phyloP scores from a whole-genome alignment of 2,888 invertebrate species.

The Ormia ochracea region DNA sequence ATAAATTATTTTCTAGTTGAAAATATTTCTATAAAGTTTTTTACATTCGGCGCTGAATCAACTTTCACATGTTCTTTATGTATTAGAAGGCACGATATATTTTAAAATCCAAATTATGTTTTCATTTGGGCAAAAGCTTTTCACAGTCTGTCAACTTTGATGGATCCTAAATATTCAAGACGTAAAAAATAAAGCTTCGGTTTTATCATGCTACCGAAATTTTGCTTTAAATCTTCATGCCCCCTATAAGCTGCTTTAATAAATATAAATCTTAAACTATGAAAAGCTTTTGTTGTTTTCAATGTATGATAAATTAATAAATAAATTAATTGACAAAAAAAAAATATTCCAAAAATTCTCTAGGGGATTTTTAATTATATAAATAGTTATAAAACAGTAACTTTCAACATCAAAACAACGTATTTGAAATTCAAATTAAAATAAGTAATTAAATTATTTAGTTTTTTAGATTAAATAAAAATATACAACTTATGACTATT shows the following conservation, averaged over 20 bases:
- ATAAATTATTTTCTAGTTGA: too few species aligned
- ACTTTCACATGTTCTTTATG: background rate
- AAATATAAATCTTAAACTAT: background rate
- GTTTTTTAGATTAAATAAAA: background rate
- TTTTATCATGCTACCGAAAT: background rate
- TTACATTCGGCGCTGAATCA: background rate
- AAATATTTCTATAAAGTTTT: too few species aligned
- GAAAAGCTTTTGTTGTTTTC: background rate
- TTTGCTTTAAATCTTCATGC: background rate
- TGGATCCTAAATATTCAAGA: background rate
- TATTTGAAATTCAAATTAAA: constrained; percentile 34
- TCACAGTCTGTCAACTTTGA: background rate
- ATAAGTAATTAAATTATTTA: background rate
- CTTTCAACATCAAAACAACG: constrained; percentile 32
- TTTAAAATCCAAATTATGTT: constrained; percentile 2
- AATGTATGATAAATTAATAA: background rate
- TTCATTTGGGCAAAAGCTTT: background rate
- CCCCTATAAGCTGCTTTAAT: background rate
- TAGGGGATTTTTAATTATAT: background rate
- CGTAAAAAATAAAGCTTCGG: background rate
- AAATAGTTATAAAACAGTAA: constrained; percentile 26
- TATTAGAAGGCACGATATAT: background rate
- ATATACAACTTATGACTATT: constrained; percentile 52
- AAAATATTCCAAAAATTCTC: background rate
- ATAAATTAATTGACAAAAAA: background rate